Conservation (phyloP, 2,113 vertebrate species). For the Opisthocomus hoazin region DNA sequence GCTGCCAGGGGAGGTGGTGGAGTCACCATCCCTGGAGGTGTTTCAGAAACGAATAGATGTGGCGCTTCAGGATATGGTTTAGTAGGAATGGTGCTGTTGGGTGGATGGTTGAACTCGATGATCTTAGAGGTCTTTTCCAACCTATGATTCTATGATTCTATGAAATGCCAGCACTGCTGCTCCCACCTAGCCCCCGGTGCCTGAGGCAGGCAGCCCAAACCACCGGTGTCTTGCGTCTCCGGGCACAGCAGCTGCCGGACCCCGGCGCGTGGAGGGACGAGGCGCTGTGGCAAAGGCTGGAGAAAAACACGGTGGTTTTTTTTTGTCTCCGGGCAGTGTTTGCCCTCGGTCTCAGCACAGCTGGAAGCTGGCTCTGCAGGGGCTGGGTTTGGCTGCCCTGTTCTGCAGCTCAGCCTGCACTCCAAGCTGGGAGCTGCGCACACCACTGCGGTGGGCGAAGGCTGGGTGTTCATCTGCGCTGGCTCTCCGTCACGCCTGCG, state of each 20-base stretch:
- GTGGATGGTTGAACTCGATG: no score
- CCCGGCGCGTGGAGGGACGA: fast-evolving
- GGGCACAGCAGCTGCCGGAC: neutral
- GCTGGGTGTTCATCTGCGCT: neutral
- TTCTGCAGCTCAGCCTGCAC: neutral
- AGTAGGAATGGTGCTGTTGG: no score
- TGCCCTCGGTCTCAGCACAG: neutral
- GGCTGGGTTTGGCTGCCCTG: neutral
- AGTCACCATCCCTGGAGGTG: no score
- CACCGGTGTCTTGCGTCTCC: neutral
- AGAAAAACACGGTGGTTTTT: neutral
- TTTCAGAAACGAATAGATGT: no score
- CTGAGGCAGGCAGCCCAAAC: neutral
- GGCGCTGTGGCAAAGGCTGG: neutral
- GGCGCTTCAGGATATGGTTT: no score
- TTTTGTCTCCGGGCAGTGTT: neutral
- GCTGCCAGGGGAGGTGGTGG: no score
- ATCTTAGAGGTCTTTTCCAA: no score
- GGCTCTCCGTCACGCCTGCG: neutral
- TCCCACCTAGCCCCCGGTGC: neutral
- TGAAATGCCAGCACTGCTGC: neutral
- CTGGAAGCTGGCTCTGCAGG: neutral
- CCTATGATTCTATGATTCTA: no score
- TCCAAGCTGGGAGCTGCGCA: no score
- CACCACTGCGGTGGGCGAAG: neutral